A percentile compares a stretch with the other conserved stretches of the same genome.
Conservation (phyloP, 2,888 invertebrate species). For the Imbricaverruca yamaguchii region DNA sequence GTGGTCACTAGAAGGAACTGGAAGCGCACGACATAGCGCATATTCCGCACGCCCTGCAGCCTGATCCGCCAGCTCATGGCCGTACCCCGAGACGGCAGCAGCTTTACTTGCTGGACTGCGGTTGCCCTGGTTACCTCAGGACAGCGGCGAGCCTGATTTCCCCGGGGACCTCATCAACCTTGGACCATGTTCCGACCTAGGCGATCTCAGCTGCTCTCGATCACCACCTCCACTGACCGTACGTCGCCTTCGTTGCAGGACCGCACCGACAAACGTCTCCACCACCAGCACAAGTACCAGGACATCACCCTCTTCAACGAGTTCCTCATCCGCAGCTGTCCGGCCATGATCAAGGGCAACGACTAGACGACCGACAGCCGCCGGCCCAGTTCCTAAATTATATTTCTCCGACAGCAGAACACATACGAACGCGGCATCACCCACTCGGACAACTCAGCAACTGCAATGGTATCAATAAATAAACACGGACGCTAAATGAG, state of each 20-base stretch:
- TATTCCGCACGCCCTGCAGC: too few relatives aligned
- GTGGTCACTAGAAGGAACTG: too few relatives aligned
- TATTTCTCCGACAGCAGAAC: neutral
- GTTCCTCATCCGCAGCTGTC: slow-evolving; percentile 18
- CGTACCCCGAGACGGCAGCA: too few relatives aligned
- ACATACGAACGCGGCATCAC: neutral
- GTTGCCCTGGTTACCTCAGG: too few relatives aligned
- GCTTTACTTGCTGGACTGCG: too few relatives aligned
- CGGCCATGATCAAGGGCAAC: slow-evolving; percentile 11
- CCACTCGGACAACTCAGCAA: neutral
- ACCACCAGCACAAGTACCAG: slow-evolving; percentile 21
- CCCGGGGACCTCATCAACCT: too few relatives aligned
- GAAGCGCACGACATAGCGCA: too few relatives aligned
- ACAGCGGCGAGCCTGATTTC: too few relatives aligned
- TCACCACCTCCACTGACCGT: too few relatives aligned
- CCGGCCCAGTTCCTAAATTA: neutral
- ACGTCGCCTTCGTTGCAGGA: neutral
- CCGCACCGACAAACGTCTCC: neutral
- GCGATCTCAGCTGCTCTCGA: too few relatives aligned
- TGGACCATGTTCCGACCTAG: too few relatives aligned
- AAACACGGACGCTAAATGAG: slow-evolving; percentile 3
- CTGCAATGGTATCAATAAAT: neutral
- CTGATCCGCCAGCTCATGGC: too few relatives aligned
- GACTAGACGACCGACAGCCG: neutral
- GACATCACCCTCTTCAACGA: slow-evolving; percentile 21